Base-by-base conservation (phyloP, 2,797 vertebrate species). In the Heteromormyrus szaboi region DNA sequence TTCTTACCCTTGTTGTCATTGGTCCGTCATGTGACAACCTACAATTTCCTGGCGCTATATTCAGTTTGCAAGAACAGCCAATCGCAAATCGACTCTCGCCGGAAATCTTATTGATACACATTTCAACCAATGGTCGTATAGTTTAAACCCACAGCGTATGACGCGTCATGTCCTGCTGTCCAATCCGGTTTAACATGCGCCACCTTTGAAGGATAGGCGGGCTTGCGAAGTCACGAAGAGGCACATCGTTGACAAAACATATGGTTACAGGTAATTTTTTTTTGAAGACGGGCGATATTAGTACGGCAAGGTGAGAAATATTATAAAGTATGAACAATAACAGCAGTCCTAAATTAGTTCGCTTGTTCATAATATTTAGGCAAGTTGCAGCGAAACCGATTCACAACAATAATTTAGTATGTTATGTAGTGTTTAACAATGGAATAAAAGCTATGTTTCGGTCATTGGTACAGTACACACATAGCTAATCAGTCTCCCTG, bases 21-120 rank as follows among this genome's bases (percentile, higher is more conserved):
- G 33, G 50, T 72, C 68, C 48, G 19, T 76, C 88, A 89, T 54
- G 25, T 89, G 88, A 89, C 62, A 68, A 41, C 14, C 50, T 48
- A 89, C 88, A 46, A 87, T 65, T 89, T 90, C 90, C 88, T 53
- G 83, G 90, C 90, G 90, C 88, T 51, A 89, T 68, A 68, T 90
- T 90, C 53, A 88, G 84, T 88, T 87, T 83, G 84, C 11, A 83
- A 11, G 14, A 51, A 29, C 29, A 62, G 46, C 90, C 88, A 62
- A 89, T 88, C 68, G 65, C 29, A 11, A 53, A 81, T 44, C 22
- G 59, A 41, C 12, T 37, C 19, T 4, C 19, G 4, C 88, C 4
- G 11, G 29, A 44, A 59, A 29, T 7, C 3, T 8, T 19, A 86
- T 56, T 29, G 84, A 86, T 50, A 51, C 22, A 53, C 54, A 72